These are phyloP conservation scores for Muscicapa comitata DNA, from an alignment of 2,797 vertebrate genomes.

Conservation along the genomic window DNA sequence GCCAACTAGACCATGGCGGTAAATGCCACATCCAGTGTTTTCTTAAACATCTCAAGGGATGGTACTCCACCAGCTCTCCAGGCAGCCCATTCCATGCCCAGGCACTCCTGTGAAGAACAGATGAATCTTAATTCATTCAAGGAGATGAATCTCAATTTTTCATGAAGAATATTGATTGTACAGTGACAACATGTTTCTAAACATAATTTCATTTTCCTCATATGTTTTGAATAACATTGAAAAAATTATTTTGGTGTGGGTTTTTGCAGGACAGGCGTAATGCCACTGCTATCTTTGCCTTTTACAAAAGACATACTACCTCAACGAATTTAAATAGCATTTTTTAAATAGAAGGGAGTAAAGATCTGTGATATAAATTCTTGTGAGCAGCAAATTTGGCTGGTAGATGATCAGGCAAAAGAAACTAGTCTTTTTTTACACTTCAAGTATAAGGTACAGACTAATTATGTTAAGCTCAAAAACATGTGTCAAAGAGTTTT, in stretches of 20 bases:
- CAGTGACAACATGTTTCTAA: background rate
- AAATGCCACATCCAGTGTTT: background rate
- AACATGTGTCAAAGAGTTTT: constrained; percentile 18
- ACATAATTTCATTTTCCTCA: background rate
- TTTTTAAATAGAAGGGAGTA: background rate
- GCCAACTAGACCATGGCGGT: background rate
- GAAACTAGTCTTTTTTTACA: background rate
- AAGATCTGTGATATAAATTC: background rate
- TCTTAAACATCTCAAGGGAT: background rate
- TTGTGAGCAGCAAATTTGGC: background rate
- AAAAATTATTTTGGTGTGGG: background rate
- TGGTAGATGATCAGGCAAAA: background rate
- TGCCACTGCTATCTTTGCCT: background rate
- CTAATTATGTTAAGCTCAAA: background rate
- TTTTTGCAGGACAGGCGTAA: background rate
- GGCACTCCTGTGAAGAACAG: background rate
- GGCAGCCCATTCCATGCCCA: background rate
- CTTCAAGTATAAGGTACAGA: background rate
- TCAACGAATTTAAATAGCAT: background rate
- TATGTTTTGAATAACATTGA: background rate
- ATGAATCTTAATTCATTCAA: background rate
- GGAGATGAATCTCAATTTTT: background rate
- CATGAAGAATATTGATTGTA: background rate
- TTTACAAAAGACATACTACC: background rate
- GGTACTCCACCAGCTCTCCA: background rate